Evolutionary conservation across 2,888 invertebrate species (phyloP).

Genomic region (Perdita meconis): DNA sequence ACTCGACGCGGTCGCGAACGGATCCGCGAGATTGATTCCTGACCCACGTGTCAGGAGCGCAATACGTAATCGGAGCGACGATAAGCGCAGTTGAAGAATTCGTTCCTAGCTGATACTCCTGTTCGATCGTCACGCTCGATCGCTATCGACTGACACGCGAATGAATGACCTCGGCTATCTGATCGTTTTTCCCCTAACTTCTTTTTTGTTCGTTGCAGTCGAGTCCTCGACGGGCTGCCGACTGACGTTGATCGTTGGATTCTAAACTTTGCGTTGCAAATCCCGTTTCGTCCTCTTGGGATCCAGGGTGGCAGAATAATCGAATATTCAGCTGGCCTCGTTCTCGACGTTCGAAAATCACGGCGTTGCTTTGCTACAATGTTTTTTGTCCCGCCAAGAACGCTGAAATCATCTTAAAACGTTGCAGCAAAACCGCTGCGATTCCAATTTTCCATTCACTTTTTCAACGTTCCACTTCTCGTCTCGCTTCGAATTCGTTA

Average conservation of each 20-base stretch:
- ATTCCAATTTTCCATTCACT: no score
- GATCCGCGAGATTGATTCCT: not conserved
- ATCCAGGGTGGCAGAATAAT: no score
- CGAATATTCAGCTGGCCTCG: no score
- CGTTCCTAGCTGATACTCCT: not conserved
- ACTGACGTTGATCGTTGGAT: not conserved
- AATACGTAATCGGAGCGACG: not conserved
- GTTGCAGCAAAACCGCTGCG: no score
- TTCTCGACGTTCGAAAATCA: no score
- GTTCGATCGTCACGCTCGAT: not conserved
- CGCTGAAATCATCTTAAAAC: no score
- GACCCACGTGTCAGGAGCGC: not conserved
- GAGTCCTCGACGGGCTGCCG: not conserved
- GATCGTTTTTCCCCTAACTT: not conserved
- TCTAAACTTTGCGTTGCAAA: not conserved
- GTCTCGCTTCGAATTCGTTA: not conserved
- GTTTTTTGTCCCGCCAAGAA: no score
- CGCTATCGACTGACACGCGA: not conserved
- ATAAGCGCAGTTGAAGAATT: constrained; percentile 16
- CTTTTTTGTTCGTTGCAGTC: not conserved
- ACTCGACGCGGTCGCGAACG: not conserved
- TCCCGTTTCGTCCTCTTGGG: not conserved
- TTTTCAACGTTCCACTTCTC: no score
- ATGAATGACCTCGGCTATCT: not conserved
- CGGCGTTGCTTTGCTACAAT: no score